phyloP scores from a whole-genome alignment of 2,797 vertebrate species.

The Bovichtus variegatus region DNA sequence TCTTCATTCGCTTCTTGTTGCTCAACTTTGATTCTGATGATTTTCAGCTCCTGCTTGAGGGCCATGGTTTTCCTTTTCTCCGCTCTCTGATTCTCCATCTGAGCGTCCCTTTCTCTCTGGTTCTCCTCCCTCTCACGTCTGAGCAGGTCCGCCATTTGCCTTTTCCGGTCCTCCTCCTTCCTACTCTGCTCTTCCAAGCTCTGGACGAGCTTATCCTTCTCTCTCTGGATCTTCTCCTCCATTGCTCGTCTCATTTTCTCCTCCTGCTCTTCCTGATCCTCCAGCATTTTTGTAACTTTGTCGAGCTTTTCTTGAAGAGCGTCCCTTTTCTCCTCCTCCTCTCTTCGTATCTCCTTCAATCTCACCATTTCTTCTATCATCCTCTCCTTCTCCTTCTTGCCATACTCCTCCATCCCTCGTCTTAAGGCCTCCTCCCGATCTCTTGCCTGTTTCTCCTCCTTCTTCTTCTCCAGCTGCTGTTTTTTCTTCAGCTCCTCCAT shows the following conservation, averaged over 20 bases:
- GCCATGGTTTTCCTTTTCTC: slow-evolving; percentile 52
- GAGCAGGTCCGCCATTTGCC: slow-evolving; percentile 52
- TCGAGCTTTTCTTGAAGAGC: slow-evolving; percentile 53
- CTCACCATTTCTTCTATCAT: slow-evolving; percentile 57
- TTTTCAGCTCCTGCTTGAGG: slow-evolving; percentile 54
- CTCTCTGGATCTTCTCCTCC: slow-evolving; percentile 57
- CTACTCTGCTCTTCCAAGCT: slow-evolving; percentile 52
- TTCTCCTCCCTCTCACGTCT: slow-evolving; percentile 57
- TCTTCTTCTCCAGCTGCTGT: slow-evolving; percentile 42
- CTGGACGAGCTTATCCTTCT: slow-evolving; percentile 55
- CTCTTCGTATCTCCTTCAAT: slow-evolving; percentile 50
- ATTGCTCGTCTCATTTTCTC: slow-evolving; percentile 41
- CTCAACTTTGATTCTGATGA: slow-evolving; percentile 42
- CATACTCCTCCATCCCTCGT: slow-evolving; percentile 31
- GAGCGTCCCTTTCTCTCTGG: slow-evolving; percentile 52
- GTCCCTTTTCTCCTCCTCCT: slow-evolving; percentile 61
- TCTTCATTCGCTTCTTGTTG: slow-evolving; percentile 44
- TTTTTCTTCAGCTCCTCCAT: slow-evolving; percentile 54
- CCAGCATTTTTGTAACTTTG: slow-evolving; percentile 44
- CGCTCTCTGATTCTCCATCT: slow-evolving; percentile 59
- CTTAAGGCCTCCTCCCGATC: slow-evolving; percentile 38
- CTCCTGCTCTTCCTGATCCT: slow-evolving; percentile 52
- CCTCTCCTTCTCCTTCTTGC: slow-evolving; percentile 54
- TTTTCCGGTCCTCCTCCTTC: slow-evolving; percentile 57
- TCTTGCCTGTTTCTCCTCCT: slow-evolving; percentile 29